A percentile compares a stretch with the other conserved stretches of the same genome.
phyloP scores from a whole-genome alignment of 2,888 invertebrate species.

The Tipula unca region DNA sequence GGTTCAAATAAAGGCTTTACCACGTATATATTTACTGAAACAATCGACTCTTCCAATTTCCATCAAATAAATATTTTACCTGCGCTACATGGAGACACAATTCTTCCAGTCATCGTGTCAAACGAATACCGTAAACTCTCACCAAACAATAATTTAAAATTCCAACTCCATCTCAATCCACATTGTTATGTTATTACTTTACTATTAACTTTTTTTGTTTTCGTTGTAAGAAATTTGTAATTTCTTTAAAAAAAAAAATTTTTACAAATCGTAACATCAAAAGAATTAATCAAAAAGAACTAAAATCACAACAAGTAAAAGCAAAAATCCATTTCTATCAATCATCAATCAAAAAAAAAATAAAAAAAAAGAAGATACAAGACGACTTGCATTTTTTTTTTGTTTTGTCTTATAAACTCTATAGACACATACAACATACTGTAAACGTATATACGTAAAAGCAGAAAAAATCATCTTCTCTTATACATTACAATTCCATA shows the following conservation, averaged over 20 bases:
- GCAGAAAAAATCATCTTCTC: neutral
- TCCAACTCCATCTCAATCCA: conserved; percentile 14
- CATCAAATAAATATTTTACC: neutral
- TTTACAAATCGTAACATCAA: conserved; percentile 14
- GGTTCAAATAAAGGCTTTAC: too few relatives aligned
- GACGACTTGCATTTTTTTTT: neutral
- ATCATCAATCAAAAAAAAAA: neutral
- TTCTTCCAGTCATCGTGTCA: neutral
- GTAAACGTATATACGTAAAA: neutral
- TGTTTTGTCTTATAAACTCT: neutral
- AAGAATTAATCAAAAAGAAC: conserved; percentile 14
- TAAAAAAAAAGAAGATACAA: neutral
- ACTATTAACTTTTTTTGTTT: neutral
- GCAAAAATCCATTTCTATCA: conserved; percentile 8
- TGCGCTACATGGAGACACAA: neutral
- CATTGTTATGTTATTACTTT: neutral
- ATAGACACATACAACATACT: neutral
- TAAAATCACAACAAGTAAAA: neutral
- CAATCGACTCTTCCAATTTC: neutral
- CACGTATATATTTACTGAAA: neutral
- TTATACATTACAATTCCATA: neutral
- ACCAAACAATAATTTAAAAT: neutral
- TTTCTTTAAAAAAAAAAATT: neutral
- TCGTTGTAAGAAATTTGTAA: neutral
- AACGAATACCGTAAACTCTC: conserved; percentile 8